Evolutionary conservation across 1,140 invertebrate genomes (phyloP), one percentile per base, ranked within the genome.

Genomic region (Penaeus indicus): DNA sequence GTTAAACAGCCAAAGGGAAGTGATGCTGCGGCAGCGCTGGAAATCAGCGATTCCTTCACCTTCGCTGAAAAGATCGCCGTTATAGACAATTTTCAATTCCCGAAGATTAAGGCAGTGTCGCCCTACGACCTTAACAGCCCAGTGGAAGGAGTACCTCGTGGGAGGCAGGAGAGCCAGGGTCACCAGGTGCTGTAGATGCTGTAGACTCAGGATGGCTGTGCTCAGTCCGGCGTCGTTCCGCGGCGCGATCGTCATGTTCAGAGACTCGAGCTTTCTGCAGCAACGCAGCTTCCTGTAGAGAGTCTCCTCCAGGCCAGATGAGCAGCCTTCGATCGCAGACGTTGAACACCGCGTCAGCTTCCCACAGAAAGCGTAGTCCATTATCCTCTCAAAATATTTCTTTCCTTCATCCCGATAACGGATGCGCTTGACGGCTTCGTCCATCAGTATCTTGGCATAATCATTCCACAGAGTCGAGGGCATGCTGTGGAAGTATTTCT

Each of bases 1-100:
- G 47, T 88, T 88, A 18, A 88, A 88, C 25, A 88, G 87, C 87
- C 87, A 88, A 22, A 88, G 81, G n/a, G 72, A 47, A 2, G 10
- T 8, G 11, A 88, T 21, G 32, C 10, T 78, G 27, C n/a, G n/a
- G 16, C 87, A 84, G 10, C n/a, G 19, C 25, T 47, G 22, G 13
- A 88, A 38, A 32, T 75, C 69, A 19, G 54, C 13, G 11, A 84
- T 32, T 8, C 62, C 87, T 64, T 84, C 32, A 1, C 32, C n/a
- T 16, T 25, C 42, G 27, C 22, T 32, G 25, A 88, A 84, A 22
- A 47, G 60, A 42, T 88, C 87, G 22, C 87, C 81, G 62, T 79
- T 78, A 42, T 88, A 88, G 32, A 88, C 69, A 27, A 88, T 21
- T 54, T 88, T 88, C 10, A 88, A 42, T 19, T 78, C 81, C 21